Evolutionary conservation across 2,797 vertebrate genomes (phyloP).

Genomic region (Sebastes taczanowskii): DNA sequence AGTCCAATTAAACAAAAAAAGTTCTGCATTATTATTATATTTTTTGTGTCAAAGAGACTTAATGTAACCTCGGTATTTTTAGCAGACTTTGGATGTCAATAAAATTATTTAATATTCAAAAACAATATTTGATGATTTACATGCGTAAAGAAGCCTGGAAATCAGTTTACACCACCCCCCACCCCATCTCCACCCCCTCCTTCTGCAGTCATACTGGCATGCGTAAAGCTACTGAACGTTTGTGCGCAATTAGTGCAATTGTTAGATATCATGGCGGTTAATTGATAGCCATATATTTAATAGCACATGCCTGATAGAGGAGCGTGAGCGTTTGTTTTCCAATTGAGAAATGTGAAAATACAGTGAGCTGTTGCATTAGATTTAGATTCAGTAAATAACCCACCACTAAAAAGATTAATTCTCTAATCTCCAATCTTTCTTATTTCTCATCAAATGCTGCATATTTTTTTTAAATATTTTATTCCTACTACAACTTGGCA

Average conservation of each 20-base stretch:
- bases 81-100: background rate
- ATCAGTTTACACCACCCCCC: background rate
- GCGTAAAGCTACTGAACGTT: background rate
- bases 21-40: background rate
- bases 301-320: rapidly evolving
- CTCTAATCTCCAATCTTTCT: background rate
- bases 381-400: background rate
- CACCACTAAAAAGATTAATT: background rate
- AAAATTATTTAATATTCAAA: background rate
- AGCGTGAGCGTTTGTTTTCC: no score
- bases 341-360: background rate
- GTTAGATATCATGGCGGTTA: background rate
- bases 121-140: background rate
- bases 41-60: background rate
- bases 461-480: background rate
- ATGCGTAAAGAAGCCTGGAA: background rate
- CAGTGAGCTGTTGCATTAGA: background rate
- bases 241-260: background rate
- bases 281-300: background rate
- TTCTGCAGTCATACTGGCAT: background rate
- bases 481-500: conserved; percentile 2
- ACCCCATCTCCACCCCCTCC: no score
- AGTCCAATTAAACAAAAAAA: background rate
- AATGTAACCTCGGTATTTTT: background rate
- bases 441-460: background rate